Percentiles rank a stretch among this genome's conserved stretches.
Conservation (phyloP, 2,797 vertebrate species). For the Helicolenus hilgendorfi region DNA sequence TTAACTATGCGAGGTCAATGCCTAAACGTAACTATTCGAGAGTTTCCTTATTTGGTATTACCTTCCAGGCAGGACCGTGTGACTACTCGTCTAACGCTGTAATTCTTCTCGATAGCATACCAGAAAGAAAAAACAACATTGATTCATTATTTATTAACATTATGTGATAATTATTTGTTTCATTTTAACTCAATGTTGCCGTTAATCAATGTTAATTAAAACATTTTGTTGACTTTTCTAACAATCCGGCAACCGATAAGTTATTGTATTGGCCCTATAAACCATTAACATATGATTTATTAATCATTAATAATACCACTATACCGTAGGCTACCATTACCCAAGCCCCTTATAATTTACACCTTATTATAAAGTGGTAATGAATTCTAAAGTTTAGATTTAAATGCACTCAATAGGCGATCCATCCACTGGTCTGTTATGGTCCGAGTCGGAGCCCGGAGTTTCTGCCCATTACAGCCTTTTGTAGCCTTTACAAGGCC, state of each 20-base stretch:
- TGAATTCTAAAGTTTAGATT: conserved; percentile 2
- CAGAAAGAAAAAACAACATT: neutral
- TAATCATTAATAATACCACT: neutral
- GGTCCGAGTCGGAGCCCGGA: conserved; percentile 1
- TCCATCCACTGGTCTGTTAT: conserved; percentile 17
- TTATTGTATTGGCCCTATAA: neutral
- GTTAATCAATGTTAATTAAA: neutral
- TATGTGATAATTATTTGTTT: neutral
- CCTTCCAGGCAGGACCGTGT: no score
- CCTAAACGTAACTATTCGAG: no score
- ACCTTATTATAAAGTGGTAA: neutral
- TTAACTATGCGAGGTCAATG: no score
- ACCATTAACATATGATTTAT: neutral
- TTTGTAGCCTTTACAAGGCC: conserved; percentile 67
- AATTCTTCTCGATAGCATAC: neutral
- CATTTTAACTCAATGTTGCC: neutral
- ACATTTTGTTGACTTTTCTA: neutral
- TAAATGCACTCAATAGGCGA: neutral
- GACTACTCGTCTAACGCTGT: neutral
- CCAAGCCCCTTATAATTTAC: neutral
- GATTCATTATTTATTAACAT: neutral
- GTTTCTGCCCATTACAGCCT: conserved; percentile 51
- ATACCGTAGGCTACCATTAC: neutral
- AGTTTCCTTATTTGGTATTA: no score
- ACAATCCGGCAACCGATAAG: neutral